Conservation (phyloP, 1,140 invertebrate genomes). For the Pseudomyrmex sp. region DNA sequence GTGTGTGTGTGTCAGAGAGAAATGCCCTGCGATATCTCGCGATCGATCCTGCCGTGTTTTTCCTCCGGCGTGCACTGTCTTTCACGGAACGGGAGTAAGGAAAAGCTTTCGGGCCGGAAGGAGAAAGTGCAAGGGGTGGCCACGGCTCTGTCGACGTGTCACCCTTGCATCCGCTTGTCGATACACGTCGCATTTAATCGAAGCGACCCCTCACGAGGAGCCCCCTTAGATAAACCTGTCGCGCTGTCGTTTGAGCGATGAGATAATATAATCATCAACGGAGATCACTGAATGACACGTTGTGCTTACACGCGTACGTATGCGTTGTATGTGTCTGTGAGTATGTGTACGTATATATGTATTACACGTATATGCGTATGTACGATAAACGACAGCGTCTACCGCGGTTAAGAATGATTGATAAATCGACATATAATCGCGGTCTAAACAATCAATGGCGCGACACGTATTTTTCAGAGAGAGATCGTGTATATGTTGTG, state of each 20-base stretch:
- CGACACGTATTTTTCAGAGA: constrained; percentile 68
- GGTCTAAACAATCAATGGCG: constrained; percentile 72
- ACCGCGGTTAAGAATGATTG: constrained; percentile 67
- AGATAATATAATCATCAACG: constrained; percentile 69
- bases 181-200: constrained; percentile 56
- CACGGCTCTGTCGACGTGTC: constrained; percentile 14
- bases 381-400: constrained; percentile 71
- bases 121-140: constrained; percentile 49
- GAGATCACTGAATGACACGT: constrained; percentile 62
- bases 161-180: constrained; percentile 38
- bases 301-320: constrained; percentile 65
- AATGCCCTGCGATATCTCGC: constrained; percentile 59
- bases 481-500: constrained; percentile 48
- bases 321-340: constrained; percentile 67
- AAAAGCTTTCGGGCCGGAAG: constrained; percentile 61
- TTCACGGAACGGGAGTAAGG: constrained; percentile 58
- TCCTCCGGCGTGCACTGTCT: constrained; percentile 57
- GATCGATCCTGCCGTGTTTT: constrained; percentile 63
- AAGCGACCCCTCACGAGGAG: constrained; percentile 26
- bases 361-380: constrained; percentile 68
- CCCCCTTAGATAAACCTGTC: constrained; percentile 55
- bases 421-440: constrained; percentile 70
- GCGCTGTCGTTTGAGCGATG: constrained; percentile 59
- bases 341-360: constrained; percentile 62
- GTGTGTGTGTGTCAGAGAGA: constrained; percentile 32